phyloP scores from a whole-genome alignment of 2,888 invertebrate genomes.

The Luperina nickerlii region DNA sequence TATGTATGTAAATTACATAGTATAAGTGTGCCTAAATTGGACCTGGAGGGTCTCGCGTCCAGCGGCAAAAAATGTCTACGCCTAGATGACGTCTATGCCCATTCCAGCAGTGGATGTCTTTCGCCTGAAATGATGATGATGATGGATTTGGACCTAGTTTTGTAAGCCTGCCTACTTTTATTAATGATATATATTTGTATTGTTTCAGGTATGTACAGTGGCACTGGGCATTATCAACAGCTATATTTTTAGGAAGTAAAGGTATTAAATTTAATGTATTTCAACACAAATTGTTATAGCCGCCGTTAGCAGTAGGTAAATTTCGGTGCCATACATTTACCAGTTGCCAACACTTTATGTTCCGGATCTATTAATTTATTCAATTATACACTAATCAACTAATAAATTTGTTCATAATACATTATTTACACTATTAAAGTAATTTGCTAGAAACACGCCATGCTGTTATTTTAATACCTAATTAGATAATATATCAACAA shows the following conservation, averaged over 20 bases:
- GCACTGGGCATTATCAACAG: constrained; percentile 1
- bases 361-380: constrained; percentile 71
- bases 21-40: not conserved
- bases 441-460: constrained; percentile 51
- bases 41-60: not conserved
- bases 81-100: not conserved
- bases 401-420: constrained; percentile 57
- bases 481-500: constrained; percentile 7
- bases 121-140: not conserved
- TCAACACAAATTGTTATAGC: constrained; percentile 36
- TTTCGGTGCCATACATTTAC: constrained; percentile 43
- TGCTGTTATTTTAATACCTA: constrained; percentile 36
- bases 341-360: constrained; percentile 53
- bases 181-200: constrained; percentile 52
- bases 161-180: not conserved
- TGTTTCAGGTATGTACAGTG: constrained; percentile 77
- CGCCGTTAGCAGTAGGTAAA: constrained; percentile 35
- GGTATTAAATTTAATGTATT: constrained; percentile 40
- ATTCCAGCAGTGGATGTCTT: not conserved
- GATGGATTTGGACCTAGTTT: not conserved
- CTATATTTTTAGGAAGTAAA: constrained; percentile 19
- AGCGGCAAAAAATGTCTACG: not conserved
- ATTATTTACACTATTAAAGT: constrained; percentile 48
- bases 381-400: constrained; percentile 60
- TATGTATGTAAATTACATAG: no score